phyloP scores from a whole-genome alignment of 2,113 vertebrate species.

The Chlorodrepanis virens region DNA sequence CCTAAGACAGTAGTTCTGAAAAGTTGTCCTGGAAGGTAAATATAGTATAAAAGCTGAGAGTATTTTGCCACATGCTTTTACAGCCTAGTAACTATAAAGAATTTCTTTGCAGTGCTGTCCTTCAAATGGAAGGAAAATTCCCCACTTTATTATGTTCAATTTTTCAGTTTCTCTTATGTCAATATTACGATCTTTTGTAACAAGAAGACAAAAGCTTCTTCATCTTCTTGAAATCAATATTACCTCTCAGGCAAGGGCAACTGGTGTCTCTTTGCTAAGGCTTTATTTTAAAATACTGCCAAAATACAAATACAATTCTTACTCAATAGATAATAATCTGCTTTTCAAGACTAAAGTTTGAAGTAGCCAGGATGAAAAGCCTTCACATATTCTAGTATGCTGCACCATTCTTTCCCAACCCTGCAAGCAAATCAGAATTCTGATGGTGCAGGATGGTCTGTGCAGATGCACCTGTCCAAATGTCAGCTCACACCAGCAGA shows the following conservation, averaged over 20 bases:
- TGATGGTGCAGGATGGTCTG: not conserved
- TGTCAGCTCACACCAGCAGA: not conserved
- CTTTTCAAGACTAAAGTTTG: not conserved
- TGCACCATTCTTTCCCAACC: not conserved
- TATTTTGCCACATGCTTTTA: not conserved
- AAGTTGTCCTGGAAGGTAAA: not conserved
- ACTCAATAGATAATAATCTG: not conserved
- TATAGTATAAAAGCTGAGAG: not conserved
- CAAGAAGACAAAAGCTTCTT: not conserved
- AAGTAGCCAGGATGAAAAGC: not conserved
- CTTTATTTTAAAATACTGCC: not conserved
- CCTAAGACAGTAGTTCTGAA: not conserved
- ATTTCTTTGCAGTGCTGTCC: not conserved
- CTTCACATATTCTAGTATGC: not conserved
- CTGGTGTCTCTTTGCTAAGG: not conserved
- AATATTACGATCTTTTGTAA: not conserved
- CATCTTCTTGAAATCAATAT: not conserved
- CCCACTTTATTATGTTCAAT: not conserved
- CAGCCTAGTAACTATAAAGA: not conserved
- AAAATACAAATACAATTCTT: constrained; percentile 12
- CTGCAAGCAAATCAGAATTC: not conserved
- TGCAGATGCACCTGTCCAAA: not conserved
- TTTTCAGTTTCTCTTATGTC: not conserved
- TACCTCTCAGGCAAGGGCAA: not conserved
- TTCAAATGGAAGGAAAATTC: not conserved